Base-by-base conservation (phyloP, 1,140 invertebrate species). In the Idris sp. region DNA sequence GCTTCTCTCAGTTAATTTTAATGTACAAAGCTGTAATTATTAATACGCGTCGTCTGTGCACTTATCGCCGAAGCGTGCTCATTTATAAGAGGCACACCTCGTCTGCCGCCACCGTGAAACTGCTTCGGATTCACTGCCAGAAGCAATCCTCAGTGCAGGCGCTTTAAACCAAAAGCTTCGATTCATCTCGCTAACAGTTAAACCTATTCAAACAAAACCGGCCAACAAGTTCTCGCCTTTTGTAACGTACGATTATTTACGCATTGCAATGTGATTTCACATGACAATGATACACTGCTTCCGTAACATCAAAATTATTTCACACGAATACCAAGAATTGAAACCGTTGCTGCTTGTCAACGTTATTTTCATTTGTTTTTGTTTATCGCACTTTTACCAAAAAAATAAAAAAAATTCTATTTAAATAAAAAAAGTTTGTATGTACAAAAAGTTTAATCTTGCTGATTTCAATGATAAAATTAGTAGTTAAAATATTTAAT, bases 21-120 rank as follows among this genome's bases (percentile, higher is more conserved):
- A 84, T 76, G 81, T 74, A 74, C 81, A 86, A 83, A 83, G 84
- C 82, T 83, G 83, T 85, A 87, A 87, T 86, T 87, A 87, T 86
- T 87, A 85, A 83, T 83, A 83, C 80, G 80, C 79, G 85, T 85
- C 84, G 84, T 86, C 84, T 86, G 84, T 76, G 81, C 74, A 62
- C 71, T 72, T 74, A 79, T 78, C 71, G 75, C 68, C 53, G 53
- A 72, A 76, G 53, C 74, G 58, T 41, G 73, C 78, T 82, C 83
- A 81, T 86, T 86, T 85, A 83, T 83, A 81, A 84, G 77, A 76
- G 78, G 76, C 74, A 68, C 78, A 75, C 76, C 71, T 75, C 72
- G 67, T 40, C 41, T 64, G 68, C 62, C 53, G 49, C 30, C 56
- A 72, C 49, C 62, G 58, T 68, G 36, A 48, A 74, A 62, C 38